Evolutionary conservation across 2,797 vertebrate species (phyloP), one percentile per base, ranked within the genome.

Genomic region (Cyclopterus lumpus): DNA sequence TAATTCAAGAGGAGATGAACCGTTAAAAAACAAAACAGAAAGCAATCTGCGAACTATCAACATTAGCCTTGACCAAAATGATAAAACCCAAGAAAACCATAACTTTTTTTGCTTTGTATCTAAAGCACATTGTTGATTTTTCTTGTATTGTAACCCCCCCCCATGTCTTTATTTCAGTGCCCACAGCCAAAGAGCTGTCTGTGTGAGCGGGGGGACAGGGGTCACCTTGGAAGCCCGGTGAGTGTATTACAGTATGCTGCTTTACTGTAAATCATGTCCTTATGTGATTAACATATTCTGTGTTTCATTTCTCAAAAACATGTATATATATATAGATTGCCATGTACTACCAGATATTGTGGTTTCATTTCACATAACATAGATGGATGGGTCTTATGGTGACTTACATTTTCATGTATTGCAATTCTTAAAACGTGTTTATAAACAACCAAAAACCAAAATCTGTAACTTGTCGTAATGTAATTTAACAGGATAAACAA

Each of bases 131-230:
- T 20, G 12, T 55, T 44, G 36, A 34, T 53, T 65, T 30, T 8
- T 0, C 12, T 55, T 3, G 20, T 42, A 4, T 68, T 18, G 38
- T 60, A 16, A 44, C 15, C 10, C 55, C 2, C 2, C 2, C 2
- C 10, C 16, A 6, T 74, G 2, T 72, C 4, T 84, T 62, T 73
- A 9, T 90, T 84, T 49, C 73, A 95, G 95, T 95, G 94, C 65
- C 94, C 93, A 14, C 88, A 91, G 65, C 91, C 90, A 4, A 93
- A 93, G 71, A 77, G 68, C 11, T 95, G 94, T 73, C 59, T 76
- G 66, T 95, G 94, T 88, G 91, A 93, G 7, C 87, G 77, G 71
- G 94, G 94, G 28, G 89, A 94, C 49, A 82, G 77, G 32, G 95
- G 95, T 24, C 71, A 59, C 18, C 54, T 88, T 15, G 95, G 94